Percentiles rank a stretch among this genome's conserved stretches.
These are phyloP conservation scores for Xenopus tropicalis DNA, from an alignment of 2,113 vertebrate species.

Conservation along the genomic window DNA sequence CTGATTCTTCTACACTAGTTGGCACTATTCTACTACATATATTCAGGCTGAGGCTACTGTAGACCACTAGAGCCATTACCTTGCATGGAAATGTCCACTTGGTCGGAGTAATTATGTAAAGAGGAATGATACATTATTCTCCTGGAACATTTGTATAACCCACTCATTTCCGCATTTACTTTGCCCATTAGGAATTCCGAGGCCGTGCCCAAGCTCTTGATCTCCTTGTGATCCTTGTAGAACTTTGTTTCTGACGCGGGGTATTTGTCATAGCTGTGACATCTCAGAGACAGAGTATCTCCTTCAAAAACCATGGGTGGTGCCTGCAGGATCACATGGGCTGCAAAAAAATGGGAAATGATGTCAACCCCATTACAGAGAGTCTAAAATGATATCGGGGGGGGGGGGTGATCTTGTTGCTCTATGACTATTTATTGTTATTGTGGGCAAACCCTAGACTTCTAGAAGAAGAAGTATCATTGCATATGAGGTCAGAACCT, in stretches of 20 bases:
- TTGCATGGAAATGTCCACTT: not conserved
- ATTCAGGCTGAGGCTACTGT: too few relatives aligned
- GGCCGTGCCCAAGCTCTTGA: not conserved
- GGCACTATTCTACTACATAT: too few relatives aligned
- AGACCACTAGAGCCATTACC: not conserved
- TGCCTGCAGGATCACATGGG: slow-evolving; percentile 12
- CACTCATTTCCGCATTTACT: not conserved
- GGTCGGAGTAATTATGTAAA: not conserved
- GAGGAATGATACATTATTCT: not conserved
- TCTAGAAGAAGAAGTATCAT: too few relatives aligned
- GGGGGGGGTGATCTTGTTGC: too few relatives aligned
- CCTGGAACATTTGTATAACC: not conserved
- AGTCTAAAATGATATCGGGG: too few relatives aligned
- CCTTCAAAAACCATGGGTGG: slow-evolving; percentile 17
- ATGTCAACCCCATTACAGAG: not conserved
- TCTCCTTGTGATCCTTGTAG: slow-evolving; percentile 11
- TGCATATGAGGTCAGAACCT: too few relatives aligned
- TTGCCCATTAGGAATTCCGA: not conserved
- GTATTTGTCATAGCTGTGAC: not conserved
- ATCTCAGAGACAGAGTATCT: slow-evolving; percentile 11
- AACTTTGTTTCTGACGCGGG: not conserved
- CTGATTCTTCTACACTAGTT: too few relatives aligned
- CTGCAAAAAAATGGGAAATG: not conserved
- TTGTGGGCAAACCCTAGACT: too few relatives aligned
- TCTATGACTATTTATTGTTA: too few relatives aligned